Evolutionary conservation across 2,888 invertebrate species (phyloP).

Genomic region (Lasioglossum leucozonium): DNA sequence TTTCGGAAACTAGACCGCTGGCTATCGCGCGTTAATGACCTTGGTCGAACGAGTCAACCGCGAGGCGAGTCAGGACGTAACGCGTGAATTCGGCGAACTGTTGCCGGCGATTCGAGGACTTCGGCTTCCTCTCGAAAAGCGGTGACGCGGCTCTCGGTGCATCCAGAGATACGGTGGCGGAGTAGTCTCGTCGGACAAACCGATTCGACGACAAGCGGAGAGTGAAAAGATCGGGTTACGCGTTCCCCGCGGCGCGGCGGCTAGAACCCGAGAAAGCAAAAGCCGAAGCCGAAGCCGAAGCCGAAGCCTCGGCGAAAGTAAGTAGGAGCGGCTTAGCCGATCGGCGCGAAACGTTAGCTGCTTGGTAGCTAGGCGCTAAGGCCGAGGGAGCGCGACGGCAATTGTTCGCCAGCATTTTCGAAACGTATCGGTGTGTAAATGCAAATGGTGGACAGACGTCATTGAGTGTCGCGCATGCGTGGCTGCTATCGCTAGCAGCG

Average conservation of each 20-base stretch:
- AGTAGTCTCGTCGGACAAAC: too few species aligned
- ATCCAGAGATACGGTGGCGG: too few species aligned
- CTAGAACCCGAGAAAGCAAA: too few species aligned
- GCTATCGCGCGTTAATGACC: background rate
- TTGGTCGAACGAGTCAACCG: background rate
- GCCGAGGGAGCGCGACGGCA: background rate
- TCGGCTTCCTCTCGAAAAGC: background rate
- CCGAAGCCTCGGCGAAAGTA: too few species aligned
- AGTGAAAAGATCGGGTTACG: too few species aligned
- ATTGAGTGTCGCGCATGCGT: conserved; percentile 51
- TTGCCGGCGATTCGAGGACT: background rate
- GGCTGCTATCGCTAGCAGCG: background rate
- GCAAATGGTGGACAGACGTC: conserved; percentile 31
- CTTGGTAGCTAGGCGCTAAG: background rate
- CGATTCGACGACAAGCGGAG: too few species aligned
- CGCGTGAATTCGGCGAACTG: background rate
- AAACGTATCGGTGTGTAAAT: conserved; percentile 27
- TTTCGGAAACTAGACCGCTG: background rate
- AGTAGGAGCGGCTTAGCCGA: too few species aligned
- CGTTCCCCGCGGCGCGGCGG: too few species aligned
- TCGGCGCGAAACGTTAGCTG: background rate
- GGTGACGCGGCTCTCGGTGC: background rate
- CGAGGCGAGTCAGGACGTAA: too few species aligned
- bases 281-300: too few species aligned
- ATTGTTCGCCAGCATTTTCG: background rate